Evolutionary conservation across 2,113 vertebrate genomes (phyloP).

Genomic region (Psittacus erithacus): DNA sequence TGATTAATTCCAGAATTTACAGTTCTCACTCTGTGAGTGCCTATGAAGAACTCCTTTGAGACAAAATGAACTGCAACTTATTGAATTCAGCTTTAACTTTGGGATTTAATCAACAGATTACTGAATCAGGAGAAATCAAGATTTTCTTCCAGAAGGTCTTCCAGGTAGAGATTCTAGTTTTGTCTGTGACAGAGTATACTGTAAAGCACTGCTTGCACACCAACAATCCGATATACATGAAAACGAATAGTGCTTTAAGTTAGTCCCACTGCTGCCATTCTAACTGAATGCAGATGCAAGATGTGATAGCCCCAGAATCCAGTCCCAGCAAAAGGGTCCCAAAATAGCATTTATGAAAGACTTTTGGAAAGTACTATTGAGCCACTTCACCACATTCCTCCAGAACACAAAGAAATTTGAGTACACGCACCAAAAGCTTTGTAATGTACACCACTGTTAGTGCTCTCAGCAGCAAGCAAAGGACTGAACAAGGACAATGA

Average conservation of each 20-base stretch:
- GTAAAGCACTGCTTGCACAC: background rate
- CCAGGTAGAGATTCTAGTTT: background rate
- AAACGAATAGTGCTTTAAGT: background rate
- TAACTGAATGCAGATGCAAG: background rate
- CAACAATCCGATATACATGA: background rate
- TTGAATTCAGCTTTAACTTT: background rate
- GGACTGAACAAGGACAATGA: background rate
- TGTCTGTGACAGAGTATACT: background rate
- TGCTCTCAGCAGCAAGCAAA: constrained; percentile 26
- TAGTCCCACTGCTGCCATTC: background rate
- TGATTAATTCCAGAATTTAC: background rate
- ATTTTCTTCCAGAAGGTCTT: background rate
- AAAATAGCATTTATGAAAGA: background rate
- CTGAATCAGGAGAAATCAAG: background rate
- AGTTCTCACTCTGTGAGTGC: background rate
- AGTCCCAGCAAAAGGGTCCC: background rate
- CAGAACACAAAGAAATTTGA: background rate
- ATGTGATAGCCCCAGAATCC: background rate
- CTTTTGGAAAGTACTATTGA: background rate
- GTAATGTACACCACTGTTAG: constrained; percentile 35
- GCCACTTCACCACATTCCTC: background rate
- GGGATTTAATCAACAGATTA: background rate
- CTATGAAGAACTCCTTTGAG: background rate
- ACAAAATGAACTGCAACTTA: background rate
- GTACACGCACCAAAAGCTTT: background rate